These are phyloP conservation scores for Hypolimnas misippus DNA, from an alignment of 2,888 invertebrate genomes.

Conservation along the genomic window DNA sequence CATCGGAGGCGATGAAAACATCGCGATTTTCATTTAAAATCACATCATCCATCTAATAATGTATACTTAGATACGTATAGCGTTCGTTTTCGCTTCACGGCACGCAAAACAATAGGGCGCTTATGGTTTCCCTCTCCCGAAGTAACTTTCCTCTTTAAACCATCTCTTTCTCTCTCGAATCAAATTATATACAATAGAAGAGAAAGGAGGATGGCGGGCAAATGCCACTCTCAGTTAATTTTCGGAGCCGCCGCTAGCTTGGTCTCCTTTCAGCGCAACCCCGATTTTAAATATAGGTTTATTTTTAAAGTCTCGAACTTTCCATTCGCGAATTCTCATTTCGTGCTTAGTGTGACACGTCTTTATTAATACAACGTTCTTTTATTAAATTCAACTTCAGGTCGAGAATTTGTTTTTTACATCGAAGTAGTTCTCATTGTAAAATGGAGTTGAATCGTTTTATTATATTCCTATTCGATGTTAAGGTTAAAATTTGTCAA, in stretches of 20 bases:
- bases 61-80: slow-evolving; percentile 54
- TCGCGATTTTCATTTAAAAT: slow-evolving; percentile 65
- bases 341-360: slow-evolving; percentile 23
- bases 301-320: slow-evolving; percentile 56
- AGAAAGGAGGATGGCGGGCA: slow-evolving; percentile 54
- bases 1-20: slow-evolving; percentile 19
- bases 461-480: too few relatives aligned
- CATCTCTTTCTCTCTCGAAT: slow-evolving; percentile 54
- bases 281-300: slow-evolving; percentile 58
- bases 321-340: slow-evolving; percentile 29
- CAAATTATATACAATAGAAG: slow-evolving; percentile 50
- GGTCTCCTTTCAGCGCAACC: slow-evolving; percentile 61
- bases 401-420: background rate
- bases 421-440: background rate
- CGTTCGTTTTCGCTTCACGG: slow-evolving; percentile 66
- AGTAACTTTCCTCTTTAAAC: slow-evolving; percentile 66
- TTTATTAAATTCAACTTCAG: slow-evolving; percentile 24
- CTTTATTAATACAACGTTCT: slow-evolving; percentile 35
- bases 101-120: slow-evolving; percentile 81
- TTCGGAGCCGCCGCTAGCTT: slow-evolving; percentile 67
- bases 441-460: too few relatives aligned
- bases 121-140: slow-evolving; percentile 78
- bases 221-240: slow-evolving; percentile 81
- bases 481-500: too few relatives aligned
- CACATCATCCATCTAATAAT: slow-evolving; percentile 55